Conservation (phyloP, 2,797 vertebrate genomes). For the Paratrypauchen microcephalus region DNA sequence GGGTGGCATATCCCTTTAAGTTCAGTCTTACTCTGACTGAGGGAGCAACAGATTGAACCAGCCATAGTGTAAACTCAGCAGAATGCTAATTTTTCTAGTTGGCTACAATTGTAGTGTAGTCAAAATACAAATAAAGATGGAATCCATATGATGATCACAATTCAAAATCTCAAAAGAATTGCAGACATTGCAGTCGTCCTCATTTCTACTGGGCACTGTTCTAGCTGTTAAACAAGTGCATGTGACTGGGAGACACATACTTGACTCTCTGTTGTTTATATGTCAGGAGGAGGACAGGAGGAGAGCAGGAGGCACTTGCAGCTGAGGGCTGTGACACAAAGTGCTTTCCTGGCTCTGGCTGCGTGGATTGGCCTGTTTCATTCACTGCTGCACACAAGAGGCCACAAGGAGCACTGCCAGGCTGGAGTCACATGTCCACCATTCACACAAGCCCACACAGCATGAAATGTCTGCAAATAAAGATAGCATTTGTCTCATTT, state of each 20-base stretch:
- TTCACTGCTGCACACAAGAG: conserved; percentile 49
- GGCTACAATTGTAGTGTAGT: no score
- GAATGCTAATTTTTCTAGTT: no score
- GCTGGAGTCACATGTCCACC: conserved; percentile 52
- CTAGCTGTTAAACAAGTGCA: conserved; percentile 6
- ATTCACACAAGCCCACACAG: conserved; percentile 44
- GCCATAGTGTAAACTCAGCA: no score
- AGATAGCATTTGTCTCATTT: conserved; percentile 19
- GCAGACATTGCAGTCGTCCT: neutral
- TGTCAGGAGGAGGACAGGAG: conserved; percentile 33
- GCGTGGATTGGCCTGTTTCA: conserved; percentile 54
- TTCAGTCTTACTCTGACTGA: no score
- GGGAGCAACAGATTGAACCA: no score
- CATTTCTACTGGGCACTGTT: neutral
- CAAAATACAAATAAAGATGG: no score
- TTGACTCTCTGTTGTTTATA: conserved; percentile 39
- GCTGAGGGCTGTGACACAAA: conserved; percentile 49
- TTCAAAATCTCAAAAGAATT: no score
- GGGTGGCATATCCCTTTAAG: no score
- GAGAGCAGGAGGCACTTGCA: conserved; percentile 48
- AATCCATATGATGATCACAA: no score
- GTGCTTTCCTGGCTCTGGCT: conserved; percentile 54
- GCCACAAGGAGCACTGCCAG: conserved; percentile 38
- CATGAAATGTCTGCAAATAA: conserved; percentile 36
- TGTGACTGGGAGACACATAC: conserved; percentile 20